phyloP scores from a whole-genome alignment of 2,113 vertebrate genomes.

The Falco punctatus region DNA sequence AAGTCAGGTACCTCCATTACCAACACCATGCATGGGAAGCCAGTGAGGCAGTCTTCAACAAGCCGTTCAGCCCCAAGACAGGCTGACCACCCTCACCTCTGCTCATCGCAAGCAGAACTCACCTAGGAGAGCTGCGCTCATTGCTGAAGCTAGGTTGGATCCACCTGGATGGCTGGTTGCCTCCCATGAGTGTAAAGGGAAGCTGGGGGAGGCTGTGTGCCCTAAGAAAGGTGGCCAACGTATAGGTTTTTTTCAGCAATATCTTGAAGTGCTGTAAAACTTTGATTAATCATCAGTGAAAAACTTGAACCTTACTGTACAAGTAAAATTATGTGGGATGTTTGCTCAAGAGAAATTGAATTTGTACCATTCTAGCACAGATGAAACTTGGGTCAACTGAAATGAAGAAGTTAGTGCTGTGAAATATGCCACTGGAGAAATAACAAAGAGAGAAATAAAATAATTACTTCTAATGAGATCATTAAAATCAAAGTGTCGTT shows the following conservation, averaged over 20 bases:
- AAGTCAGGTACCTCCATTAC: not conserved
- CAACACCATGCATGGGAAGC: not conserved
- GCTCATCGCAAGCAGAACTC: not conserved
- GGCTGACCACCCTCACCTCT: not conserved
- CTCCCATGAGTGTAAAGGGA: not conserved
- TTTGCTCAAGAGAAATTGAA: not conserved
- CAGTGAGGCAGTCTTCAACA: not conserved
- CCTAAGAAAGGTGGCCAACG: not conserved
- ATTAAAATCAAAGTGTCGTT: conserved; percentile 18
- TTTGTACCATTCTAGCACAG: not conserved
- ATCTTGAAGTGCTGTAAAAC: not conserved
- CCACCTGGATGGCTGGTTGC: not conserved
- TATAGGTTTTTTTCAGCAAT: not conserved
- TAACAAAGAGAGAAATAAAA: not conserved
- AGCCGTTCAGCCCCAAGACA: not conserved
- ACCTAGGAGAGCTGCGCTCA: not conserved
- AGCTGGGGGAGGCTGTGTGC: not conserved
- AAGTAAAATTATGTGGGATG: not conserved
- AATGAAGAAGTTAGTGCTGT: not conserved
- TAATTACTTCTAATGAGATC: conserved; percentile 7
- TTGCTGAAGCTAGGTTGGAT: not conserved
- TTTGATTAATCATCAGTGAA: not conserved
- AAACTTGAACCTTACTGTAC: not conserved
- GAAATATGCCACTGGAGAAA: not conserved
- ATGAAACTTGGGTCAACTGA: not conserved